A percentile compares a stretch with the other conserved stretches of the same genome.
phyloP scores from a whole-genome alignment of 2,113 vertebrate species.

The Crotalus tigris region DNA sequence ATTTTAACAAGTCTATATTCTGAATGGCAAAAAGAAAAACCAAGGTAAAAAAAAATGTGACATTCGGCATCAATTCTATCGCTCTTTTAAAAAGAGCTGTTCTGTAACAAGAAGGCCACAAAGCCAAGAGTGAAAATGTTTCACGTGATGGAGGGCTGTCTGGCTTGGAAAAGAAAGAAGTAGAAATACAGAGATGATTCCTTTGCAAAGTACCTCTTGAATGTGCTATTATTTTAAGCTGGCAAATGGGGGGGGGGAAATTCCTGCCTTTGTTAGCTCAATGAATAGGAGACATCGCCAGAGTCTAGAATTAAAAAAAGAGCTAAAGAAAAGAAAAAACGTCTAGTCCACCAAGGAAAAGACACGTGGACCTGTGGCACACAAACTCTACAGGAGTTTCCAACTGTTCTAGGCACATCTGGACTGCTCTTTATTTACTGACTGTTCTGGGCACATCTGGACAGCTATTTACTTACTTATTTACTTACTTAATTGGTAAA shows the following conservation, averaged over 20 bases:
- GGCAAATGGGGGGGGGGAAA: slow-evolving; percentile 50
- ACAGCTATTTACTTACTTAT: too few species aligned
- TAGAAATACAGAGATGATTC: slow-evolving; percentile 48
- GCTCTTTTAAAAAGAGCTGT: background rate
- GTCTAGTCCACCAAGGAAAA: background rate
- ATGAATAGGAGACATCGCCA: slow-evolving; percentile 67
- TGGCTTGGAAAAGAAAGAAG: slow-evolving; percentile 27
- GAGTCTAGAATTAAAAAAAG: slow-evolving; percentile 19
- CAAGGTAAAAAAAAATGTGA: slow-evolving; percentile 12
- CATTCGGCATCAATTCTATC: background rate
- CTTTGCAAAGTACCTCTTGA: slow-evolving; percentile 50
- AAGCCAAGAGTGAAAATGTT: slow-evolving; percentile 4
- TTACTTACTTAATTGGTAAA: background rate
- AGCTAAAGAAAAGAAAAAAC: slow-evolving; percentile 39
- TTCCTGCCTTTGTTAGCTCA: slow-evolving; percentile 58
- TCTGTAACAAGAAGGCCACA: slow-evolving; percentile 18
- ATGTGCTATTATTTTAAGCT: slow-evolving; percentile 56
- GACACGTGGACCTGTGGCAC: background rate
- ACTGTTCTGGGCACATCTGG: background rate
- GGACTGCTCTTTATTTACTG: background rate
- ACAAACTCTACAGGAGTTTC: background rate
- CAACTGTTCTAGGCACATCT: background rate
- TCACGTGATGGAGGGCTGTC: slow-evolving; percentile 27
- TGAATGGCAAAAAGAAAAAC: background rate
- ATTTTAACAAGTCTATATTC: background rate